A percentile compares a stretch with the other conserved stretches of the same genome.
Conservation (phyloP, 1,140 invertebrate species). For the Sipha flava region DNA sequence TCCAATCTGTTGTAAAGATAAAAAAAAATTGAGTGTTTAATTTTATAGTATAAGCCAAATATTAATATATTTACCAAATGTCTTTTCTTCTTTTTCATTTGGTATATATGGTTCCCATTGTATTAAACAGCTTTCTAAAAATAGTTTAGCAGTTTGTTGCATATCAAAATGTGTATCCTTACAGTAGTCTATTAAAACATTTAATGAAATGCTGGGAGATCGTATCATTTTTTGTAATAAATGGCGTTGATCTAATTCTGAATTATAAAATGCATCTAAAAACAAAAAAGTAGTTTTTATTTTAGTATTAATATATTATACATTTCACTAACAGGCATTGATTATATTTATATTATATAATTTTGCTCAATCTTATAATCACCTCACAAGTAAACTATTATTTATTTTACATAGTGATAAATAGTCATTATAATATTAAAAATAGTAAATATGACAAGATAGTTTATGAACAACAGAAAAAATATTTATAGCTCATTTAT, state of each 20-base stretch:
- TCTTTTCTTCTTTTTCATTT: constrained; percentile 27
- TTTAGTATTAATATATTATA: too few relatives aligned
- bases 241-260: constrained; percentile 39
- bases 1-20: not conserved
- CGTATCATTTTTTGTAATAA: constrained; percentile 41
- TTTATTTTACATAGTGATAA: too few relatives aligned
- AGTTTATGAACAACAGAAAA: too few relatives aligned
- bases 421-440: too few relatives aligned
- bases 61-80: constrained; percentile 22
- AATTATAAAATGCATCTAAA: constrained; percentile 38
- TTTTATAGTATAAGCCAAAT: too few relatives aligned
- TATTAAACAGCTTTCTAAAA: constrained; percentile 42
- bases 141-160: constrained; percentile 43
- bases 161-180: constrained; percentile 42
- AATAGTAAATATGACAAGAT: too few relatives aligned
- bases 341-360: too few relatives aligned
- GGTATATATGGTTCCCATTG: constrained; percentile 44
- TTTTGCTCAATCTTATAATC: too few relatives aligned
- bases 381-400: too few relatives aligned
- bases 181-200: constrained; percentile 43
- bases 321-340: too few relatives aligned
- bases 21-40: not conserved
- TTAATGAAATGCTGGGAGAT: constrained; percentile 38
- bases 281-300: not conserved
- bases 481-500: too few relatives aligned